Percentiles rank a stretch among this genome's conserved stretches.
Conservation (phyloP, 2,797 vertebrate species). For the Decapterus maruadsi region DNA sequence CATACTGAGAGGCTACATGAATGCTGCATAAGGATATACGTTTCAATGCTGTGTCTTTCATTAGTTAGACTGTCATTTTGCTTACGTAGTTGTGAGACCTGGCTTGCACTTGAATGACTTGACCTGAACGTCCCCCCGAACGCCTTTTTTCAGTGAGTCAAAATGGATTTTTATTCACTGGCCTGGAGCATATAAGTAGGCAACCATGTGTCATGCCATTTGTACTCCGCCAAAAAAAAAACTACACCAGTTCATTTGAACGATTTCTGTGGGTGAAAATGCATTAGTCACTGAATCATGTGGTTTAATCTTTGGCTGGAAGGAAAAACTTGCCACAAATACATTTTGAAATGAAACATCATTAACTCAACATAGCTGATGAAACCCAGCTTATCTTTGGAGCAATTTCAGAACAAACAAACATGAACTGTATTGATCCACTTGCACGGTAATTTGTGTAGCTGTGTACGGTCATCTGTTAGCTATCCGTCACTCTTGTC, state of each 20-base stretch:
- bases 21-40: neutral
- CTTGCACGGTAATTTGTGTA: constrained; percentile 9
- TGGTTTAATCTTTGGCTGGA: constrained; percentile 21
- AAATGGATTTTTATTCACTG: constrained; percentile 4
- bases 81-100: neutral
- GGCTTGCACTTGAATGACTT: neutral
- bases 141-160: neutral
- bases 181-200: constrained; percentile 9
- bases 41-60: neutral
- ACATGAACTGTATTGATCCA: constrained; percentile 31
- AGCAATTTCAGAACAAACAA: constrained; percentile 35
- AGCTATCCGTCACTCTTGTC: constrained; percentile 2
- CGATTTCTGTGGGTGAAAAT: constrained; percentile 39
- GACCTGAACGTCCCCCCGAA: neutral
- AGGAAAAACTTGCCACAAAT: constrained; percentile 26
- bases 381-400: constrained; percentile 19
- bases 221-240: neutral
- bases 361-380: constrained; percentile 40
- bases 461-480: neutral
- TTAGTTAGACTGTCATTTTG: neutral
- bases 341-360: constrained; percentile 31
- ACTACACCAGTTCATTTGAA: constrained; percentile 1
- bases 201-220: constrained; percentile 17
- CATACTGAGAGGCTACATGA: neutral
- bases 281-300: constrained; percentile 39